These are phyloP conservation scores for Drosophila sechellia DNA, from an alignment of 1,140 invertebrate genomes.

Conservation along the genomic window DNA sequence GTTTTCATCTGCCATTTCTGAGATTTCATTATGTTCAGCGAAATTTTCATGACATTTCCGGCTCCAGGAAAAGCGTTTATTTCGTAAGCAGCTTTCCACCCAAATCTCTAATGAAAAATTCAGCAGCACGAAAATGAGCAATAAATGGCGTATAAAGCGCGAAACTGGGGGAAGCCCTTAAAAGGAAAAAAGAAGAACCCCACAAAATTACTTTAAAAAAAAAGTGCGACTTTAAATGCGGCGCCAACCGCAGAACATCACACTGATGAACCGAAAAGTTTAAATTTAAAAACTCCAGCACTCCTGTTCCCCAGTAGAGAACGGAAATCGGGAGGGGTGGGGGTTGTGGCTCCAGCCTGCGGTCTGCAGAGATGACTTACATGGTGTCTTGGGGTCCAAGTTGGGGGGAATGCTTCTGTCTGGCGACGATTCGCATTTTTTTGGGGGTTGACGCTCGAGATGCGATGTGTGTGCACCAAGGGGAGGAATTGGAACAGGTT, in stretches of 20 bases:
- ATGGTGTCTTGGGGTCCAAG: conserved; percentile 30
- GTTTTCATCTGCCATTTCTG: conserved; percentile 24
- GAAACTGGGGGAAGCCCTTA: conserved; percentile 12
- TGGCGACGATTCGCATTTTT: conserved; percentile 40
- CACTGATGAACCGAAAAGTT: conserved; percentile 75
- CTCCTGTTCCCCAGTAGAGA: background rate
- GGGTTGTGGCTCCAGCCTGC: conserved; percentile 27
- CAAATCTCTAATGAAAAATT: conserved; percentile 79
- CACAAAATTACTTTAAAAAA: conserved; percentile 62
- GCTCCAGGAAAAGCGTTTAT: conserved; percentile 49
- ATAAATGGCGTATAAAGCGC: conserved; percentile 54
- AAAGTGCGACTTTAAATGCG: conserved; percentile 62
- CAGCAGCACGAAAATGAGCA: conserved; percentile 65
- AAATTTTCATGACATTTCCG: conserved; percentile 34
- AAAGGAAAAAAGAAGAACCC: conserved; percentile 1
- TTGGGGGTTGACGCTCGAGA: conserved; percentile 43
- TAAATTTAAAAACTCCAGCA: conserved; percentile 65
- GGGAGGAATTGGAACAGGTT: conserved; percentile 14
- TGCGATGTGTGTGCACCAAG: conserved; percentile 16
- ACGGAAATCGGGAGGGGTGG: conserved; percentile 8
- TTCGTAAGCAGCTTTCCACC: conserved; percentile 20
- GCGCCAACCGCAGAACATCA: conserved; percentile 66
- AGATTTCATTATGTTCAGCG: conserved; percentile 38
- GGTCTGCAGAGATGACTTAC: conserved; percentile 57
- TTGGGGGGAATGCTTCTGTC: conserved; percentile 41